Percentiles rank a stretch among this genome's conserved stretches.
These are phyloP conservation scores for Eubasilissa regina DNA, from an alignment of 1,140 invertebrate species.

Conservation along the genomic window DNA sequence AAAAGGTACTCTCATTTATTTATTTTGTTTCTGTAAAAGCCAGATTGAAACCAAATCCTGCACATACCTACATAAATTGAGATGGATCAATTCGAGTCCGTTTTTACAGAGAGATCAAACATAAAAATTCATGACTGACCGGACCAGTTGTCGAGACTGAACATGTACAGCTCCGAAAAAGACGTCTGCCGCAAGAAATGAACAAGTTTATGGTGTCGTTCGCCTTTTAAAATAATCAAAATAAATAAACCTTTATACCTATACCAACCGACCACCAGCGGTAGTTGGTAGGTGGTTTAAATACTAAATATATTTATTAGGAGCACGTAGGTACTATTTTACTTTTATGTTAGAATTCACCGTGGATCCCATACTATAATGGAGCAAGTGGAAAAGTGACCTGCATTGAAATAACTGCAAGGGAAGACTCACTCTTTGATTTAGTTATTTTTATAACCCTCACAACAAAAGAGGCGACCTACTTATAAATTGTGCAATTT, in stretches of 20 bases:
- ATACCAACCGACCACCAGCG: constrained; percentile 8
- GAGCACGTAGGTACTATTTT: constrained; percentile 34
- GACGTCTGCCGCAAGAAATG: constrained; percentile 14
- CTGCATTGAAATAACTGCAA: constrained; percentile 27
- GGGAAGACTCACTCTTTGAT: too few relatives aligned
- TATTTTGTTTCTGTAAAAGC: not conserved
- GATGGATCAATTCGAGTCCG: not conserved
- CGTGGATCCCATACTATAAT: too few relatives aligned
- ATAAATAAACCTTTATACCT: constrained; percentile 13
- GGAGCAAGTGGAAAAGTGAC: not conserved
- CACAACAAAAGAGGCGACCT: too few relatives aligned
- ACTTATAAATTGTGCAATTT: too few relatives aligned
- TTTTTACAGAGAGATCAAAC: not conserved
- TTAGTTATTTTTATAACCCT: too few relatives aligned
- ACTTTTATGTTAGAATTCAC: constrained; percentile 50
- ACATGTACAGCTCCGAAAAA: constrained; percentile 29
- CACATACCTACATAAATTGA: constrained; percentile 2
- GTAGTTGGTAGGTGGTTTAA: constrained; percentile 49
- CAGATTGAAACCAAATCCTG: not conserved
- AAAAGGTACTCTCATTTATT: too few relatives aligned
- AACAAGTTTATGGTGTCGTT: constrained; percentile 52
- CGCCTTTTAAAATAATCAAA: constrained; percentile 54
- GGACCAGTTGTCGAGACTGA: not conserved
- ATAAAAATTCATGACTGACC: constrained; percentile 9
- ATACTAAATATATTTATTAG: constrained; percentile 53